These are phyloP conservation scores for Parazoanthus darwini DNA, from an alignment of 92 coral and sea anemone species.

Conservation along the genomic window DNA sequence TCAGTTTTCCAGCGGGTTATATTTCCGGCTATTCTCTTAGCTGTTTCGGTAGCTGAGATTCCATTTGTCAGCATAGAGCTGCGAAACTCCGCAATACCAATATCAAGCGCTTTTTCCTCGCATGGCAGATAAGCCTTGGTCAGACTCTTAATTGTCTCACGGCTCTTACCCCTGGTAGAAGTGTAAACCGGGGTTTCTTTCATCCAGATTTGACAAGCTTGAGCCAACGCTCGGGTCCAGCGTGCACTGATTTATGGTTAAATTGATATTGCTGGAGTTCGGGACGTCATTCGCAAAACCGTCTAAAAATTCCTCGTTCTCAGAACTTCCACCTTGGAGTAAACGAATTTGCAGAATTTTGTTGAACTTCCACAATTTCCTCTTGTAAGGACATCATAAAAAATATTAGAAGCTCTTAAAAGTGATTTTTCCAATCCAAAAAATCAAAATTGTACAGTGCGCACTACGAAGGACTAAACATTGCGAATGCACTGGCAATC, in stretches of 20 bases:
- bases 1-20: too few species aligned
- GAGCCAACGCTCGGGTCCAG: not conserved
- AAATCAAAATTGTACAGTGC: not conserved
- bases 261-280: not conserved
- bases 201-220: too few species aligned
- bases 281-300: not conserved
- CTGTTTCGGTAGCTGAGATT: too few species aligned
- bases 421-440: not conserved
- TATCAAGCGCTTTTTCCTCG: too few species aligned
- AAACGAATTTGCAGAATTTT: not conserved
- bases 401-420: not conserved
- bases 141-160: too few species aligned
- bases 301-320: not conserved
- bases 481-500: conserved; percentile 1
- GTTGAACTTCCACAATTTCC: not conserved
- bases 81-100: too few species aligned
- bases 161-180: too few species aligned
- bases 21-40: too few species aligned
- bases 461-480: not conserved
- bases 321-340: conserved; percentile 16
- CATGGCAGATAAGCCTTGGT: too few species aligned
- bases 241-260: not conserved
- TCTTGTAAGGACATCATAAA: not conserved
- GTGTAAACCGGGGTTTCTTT: too few species aligned
- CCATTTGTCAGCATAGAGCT: too few species aligned